phyloP scores from a whole-genome alignment of 2,888 invertebrate genomes.

The Cephus pulcher region DNA sequence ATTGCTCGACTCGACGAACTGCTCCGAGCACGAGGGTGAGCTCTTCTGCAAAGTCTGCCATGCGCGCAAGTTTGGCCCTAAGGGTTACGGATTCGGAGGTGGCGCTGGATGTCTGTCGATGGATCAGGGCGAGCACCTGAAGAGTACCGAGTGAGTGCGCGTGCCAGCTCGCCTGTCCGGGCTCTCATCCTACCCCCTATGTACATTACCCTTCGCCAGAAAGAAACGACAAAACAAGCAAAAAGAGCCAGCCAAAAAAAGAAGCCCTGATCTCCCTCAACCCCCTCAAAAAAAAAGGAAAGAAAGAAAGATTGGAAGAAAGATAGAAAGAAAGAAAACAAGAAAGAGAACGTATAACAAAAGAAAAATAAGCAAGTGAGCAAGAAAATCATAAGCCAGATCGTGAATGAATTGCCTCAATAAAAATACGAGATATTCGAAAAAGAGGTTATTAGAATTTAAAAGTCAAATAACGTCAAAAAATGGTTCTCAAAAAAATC shows the following conservation, averaged over 20 bases:
- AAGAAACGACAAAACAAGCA: conserved; percentile 3
- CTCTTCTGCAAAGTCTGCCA: conserved; percentile 98
- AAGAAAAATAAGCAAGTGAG: not conserved
- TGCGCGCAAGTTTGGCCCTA: conserved; percentile 97
- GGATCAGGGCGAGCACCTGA: conserved; percentile 93
- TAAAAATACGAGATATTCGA: not conserved
- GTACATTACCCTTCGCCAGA: conserved; percentile 29
- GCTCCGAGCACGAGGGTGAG: conserved; percentile 96
- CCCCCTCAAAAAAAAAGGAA: conserved; percentile 24
- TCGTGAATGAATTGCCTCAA: not conserved
- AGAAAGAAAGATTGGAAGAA: conserved; percentile 4
- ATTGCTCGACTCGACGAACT: conserved; percentile 98
- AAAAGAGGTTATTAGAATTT: not conserved
- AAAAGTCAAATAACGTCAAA: not conserved
- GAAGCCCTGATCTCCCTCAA: conserved; percentile 18
- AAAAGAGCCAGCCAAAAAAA: conserved; percentile 5
- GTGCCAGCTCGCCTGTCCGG: conserved; percentile 46
- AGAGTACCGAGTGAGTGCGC: conserved; percentile 79
- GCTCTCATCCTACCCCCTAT: conserved; percentile 63
- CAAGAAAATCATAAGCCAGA: not conserved
- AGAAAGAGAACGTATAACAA: not conserved
- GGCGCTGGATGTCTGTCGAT: conserved; percentile 97
- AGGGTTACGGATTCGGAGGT: conserved; percentile 98
- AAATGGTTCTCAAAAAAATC: not conserved
- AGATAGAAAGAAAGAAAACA: conserved; percentile 3